Base-by-base conservation (phyloP, 2,797 vertebrate genomes). In the Gymnopithys bicolor region DNA sequence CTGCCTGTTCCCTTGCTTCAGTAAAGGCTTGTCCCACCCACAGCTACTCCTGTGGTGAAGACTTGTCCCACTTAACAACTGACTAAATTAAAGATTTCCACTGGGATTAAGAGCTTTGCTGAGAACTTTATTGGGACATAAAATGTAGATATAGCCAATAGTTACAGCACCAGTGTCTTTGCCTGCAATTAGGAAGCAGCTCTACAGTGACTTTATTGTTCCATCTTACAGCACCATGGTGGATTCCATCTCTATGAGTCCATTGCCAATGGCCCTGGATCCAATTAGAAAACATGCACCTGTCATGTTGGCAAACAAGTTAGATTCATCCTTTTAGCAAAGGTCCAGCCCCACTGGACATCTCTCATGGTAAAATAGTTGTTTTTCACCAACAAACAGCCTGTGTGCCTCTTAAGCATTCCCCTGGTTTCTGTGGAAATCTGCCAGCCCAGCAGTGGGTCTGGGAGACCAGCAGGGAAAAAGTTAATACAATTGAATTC, bases 401-500 rank as follows among this genome's bases (percentile, higher is more conserved):
- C 76, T 79, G 22, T 3, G 2, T 46, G 70, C 41, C 59, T 80
- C 76, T 53, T 70, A 41, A 95, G 33, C 0, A 0, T 89, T 96
- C 59, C 71, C 33, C 11, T 73, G 62, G 69, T 91, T 96, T 90
- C 94, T 0, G 51, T 81, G 63, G 87, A 96, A 94, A 93, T 95
- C 81, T 93, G 70, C 84, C 84, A 96, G 76, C 81, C 83, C 91
- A 94, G 90, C 85, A 74, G 94, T 96, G 92, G 80, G 89, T 62
- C 86, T 86, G 53, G 68, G 37, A 95, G 69, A 90, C 92, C 94
- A 96, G 95, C 90, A 94, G 90, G 91, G 81, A 94, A 96, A 93
- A 96, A 95, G 93, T 96, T 96, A 96, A 95, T 84, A 55, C 91
- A 86, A 90, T 88, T 84, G 91, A 94, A 93, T 75, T 80, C 78